Conservation (phyloP, 2,888 invertebrate genomes). For the Noctua janthe region DNA sequence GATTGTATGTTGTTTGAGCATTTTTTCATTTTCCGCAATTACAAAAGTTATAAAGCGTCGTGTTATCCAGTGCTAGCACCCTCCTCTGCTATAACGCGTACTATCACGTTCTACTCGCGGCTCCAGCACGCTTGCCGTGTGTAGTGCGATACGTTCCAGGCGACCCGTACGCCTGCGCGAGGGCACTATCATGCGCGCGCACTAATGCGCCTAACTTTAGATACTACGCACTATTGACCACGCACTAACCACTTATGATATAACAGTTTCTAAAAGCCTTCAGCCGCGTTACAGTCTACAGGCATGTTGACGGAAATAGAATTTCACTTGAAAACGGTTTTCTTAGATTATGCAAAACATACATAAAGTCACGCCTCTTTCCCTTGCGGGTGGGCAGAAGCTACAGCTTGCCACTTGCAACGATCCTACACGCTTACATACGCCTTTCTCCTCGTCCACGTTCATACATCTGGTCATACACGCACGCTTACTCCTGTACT, state of each 20-base stretch:
- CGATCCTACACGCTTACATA: not conserved
- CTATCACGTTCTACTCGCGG: not conserved
- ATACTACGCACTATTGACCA: not conserved
- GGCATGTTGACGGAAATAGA: not conserved
- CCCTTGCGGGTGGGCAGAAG: not conserved
- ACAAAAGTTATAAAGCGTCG: not conserved
- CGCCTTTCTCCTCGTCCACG: not conserved
- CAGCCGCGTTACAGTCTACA: not conserved
- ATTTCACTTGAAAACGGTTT: not conserved
- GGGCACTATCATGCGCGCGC: conserved; percentile 1
- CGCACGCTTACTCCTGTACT: not conserved
- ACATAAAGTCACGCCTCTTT: not conserved
- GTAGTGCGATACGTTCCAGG: not conserved
- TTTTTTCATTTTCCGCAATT: not conserved
- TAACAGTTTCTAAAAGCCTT: not conserved
- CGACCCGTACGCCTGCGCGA: not conserved
- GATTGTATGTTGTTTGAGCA: not conserved
- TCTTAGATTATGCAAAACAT: not conserved
- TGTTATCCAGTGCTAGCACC: not conserved
- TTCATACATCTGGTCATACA: not conserved
- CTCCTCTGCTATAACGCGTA: too few relatives aligned
- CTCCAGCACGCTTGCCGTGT: not conserved
- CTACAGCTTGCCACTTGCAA: not conserved
- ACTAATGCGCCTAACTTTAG: conserved; percentile 25
- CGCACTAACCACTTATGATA: not conserved